phyloP scores from a whole-genome alignment of 2,113 vertebrate species.

The Heloderma charlesbogerti region DNA sequence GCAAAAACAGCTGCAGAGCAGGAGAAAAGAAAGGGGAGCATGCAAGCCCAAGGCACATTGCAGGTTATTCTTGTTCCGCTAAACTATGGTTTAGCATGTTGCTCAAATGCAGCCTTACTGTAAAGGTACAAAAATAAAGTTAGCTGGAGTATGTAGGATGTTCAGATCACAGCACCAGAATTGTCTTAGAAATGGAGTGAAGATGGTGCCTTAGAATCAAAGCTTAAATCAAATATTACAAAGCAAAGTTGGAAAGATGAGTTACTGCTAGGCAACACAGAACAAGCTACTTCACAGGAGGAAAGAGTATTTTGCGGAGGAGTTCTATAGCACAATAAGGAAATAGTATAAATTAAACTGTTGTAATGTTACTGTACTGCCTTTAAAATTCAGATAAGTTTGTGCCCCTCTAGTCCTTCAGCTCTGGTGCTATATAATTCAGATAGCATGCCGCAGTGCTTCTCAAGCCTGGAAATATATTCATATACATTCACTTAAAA shows the following conservation, averaged over 20 bases:
- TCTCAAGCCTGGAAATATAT: neutral
- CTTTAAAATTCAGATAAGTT: neutral
- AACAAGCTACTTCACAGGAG: neutral
- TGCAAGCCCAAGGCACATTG: too few relatives aligned
- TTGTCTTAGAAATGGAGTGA: neutral
- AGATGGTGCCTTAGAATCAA: fast-evolving
- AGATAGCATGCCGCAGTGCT: neutral
- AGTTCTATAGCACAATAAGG: neutral
- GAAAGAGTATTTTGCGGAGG: neutral
- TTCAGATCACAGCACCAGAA: neutral
- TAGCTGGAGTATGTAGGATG: neutral
- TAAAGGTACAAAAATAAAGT: neutral
- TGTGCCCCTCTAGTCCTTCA: neutral
- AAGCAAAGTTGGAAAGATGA: neutral
- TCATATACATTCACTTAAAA: neutral
- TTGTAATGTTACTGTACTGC: neutral
- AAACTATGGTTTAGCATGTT: too few relatives aligned
- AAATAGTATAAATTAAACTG: neutral
- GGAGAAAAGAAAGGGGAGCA: too few relatives aligned
- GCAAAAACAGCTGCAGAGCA: too few relatives aligned
- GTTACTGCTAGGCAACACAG: neutral
- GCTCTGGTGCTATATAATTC: neutral
- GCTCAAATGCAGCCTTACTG: too few relatives aligned
- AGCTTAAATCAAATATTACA: neutral
- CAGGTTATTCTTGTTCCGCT: too few relatives aligned